phyloP scores from a whole-genome alignment of 2,113 vertebrate species.

The Microcebus jonahi region DNA sequence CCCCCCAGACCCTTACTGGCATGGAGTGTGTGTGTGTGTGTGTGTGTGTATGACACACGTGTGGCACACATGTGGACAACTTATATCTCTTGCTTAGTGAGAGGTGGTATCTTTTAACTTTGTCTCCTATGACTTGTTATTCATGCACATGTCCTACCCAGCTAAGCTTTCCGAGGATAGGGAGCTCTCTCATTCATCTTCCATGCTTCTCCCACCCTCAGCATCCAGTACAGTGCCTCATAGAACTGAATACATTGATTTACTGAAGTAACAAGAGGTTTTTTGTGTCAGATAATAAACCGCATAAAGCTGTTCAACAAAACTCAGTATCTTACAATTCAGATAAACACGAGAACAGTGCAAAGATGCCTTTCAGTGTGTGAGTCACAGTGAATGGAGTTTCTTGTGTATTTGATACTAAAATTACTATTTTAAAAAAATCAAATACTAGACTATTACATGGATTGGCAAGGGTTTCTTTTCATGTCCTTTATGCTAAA shows the following conservation, averaged over 20 bases:
- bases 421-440: background rate
- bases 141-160: background rate
- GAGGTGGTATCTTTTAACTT: background rate
- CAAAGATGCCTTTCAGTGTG: background rate
- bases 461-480: background rate
- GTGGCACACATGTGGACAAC: accelerated
- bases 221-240: background rate
- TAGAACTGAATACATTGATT: background rate
- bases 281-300: background rate
- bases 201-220: background rate
- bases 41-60: background rate
- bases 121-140: background rate
- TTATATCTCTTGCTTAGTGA: accelerated
- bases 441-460: background rate
- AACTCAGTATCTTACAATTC: background rate
- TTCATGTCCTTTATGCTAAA: background rate
- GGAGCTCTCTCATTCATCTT: background rate
- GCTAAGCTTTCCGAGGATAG: background rate
- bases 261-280: background rate
- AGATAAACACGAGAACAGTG: background rate
- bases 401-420: constrained; percentile 16
- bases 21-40: background rate
- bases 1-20: background rate
- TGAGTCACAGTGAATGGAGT: background rate
- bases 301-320: background rate